A percentile compares a stretch with the other conserved stretches of the same genome.
These are phyloP conservation scores for Podarcis siculus DNA, from an alignment of 2,797 vertebrate genomes.

Conservation along the genomic window DNA sequence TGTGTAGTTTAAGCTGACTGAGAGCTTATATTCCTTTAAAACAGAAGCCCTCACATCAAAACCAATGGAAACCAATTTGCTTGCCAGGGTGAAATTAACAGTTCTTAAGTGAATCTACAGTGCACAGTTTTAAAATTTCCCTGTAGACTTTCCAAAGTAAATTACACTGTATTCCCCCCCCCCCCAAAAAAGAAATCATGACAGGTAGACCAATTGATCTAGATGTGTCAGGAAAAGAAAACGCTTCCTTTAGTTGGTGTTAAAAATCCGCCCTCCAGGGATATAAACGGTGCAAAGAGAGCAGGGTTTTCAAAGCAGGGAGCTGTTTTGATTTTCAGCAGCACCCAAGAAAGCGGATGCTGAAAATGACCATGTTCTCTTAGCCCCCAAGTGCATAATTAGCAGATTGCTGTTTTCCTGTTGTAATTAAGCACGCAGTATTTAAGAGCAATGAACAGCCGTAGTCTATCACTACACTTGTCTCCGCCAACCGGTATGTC, in stretches of 20 bases:
- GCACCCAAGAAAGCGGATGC: background rate
- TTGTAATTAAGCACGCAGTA: background rate
- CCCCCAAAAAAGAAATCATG: background rate
- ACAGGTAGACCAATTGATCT: background rate
- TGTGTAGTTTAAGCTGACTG: too few species aligned
- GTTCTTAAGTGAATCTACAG: background rate
- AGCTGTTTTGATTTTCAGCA: background rate
- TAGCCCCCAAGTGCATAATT: background rate
- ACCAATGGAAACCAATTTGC: background rate
- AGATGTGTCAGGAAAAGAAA: background rate
- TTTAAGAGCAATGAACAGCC: background rate
- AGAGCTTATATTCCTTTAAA: too few species aligned
- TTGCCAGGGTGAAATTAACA: background rate
- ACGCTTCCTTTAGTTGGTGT: background rate
- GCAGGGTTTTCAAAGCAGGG: background rate
- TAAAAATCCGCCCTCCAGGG: background rate
- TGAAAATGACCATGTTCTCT: background rate
- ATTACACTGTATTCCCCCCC: too few species aligned
- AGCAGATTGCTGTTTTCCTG: background rate
- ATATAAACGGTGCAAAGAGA: background rate
- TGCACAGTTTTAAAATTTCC: background rate
- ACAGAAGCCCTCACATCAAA: too few species aligned
- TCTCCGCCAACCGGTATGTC: background rate
- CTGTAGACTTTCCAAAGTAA: background rate
- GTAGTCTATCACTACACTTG: background rate